Conservation (phyloP, 2,113 vertebrate genomes). For the Passer montanus region DNA sequence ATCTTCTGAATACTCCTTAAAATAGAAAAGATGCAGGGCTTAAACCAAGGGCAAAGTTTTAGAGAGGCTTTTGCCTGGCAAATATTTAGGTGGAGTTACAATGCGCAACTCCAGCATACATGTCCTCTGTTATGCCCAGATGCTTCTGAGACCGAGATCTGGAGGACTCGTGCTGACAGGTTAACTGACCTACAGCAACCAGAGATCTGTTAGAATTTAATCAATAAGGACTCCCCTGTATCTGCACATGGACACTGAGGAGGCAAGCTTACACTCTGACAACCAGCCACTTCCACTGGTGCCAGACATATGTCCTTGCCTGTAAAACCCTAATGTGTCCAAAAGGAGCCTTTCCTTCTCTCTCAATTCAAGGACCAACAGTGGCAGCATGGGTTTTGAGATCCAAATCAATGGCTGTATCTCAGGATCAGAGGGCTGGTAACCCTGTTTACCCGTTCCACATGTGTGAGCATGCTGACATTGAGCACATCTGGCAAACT, state of each 20-base stretch:
- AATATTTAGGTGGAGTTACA: background rate
- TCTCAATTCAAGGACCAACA: background rate
- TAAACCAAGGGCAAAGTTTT: background rate
- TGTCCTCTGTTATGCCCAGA: background rate
- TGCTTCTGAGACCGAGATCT: background rate
- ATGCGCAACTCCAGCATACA: background rate
- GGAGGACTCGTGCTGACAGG: background rate
- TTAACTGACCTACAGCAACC: background rate
- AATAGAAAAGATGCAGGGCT: background rate
- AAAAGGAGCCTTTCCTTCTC: background rate
- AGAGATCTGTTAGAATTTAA: background rate
- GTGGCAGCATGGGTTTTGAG: background rate
- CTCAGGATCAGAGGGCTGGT: background rate
- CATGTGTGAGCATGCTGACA: background rate
- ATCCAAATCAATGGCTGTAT: background rate
- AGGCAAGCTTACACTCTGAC: background rate
- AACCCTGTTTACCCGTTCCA: background rate
- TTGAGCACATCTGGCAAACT: background rate
- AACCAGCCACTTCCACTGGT: background rate
- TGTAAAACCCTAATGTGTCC: accelerated
- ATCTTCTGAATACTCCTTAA: background rate
- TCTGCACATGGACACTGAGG: background rate
- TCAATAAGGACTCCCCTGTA: background rate
- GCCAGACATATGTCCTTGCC: accelerated
- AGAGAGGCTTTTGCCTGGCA: background rate